Percentiles rank a stretch among this genome's conserved stretches.
phyloP scores from a whole-genome alignment of 2,888 invertebrate genomes.

The Cyclophora punctaria region DNA sequence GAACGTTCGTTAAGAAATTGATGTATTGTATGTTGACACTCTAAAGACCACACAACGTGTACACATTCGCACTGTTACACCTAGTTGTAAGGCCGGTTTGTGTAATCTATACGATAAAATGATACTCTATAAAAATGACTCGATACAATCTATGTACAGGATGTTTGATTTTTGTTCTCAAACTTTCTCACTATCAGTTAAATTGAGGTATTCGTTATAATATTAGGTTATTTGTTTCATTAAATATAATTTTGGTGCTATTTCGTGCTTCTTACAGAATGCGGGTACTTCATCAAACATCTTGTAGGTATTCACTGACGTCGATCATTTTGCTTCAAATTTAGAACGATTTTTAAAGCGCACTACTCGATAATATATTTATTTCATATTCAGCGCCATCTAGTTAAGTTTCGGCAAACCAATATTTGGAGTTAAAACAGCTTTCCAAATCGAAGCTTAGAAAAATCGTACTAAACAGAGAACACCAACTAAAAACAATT shows the following conservation, averaged over 20 bases:
- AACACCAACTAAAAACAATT: too few species aligned
- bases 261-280: slow-evolving; percentile 28
- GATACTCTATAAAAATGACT: slow-evolving; percentile 37
- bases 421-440: too few species aligned
- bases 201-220: slow-evolving; percentile 39
- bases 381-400: too few species aligned
- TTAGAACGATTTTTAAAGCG: too few species aligned
- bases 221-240: slow-evolving; percentile 22
- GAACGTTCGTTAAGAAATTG: slow-evolving; percentile 6
- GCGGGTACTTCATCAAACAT: slow-evolving; percentile 50
- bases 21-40: slow-evolving; percentile 10
- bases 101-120: slow-evolving; percentile 62
- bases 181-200: slow-evolving; percentile 40
- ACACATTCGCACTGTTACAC: slow-evolving; percentile 37
- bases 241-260: slow-evolving; percentile 29
- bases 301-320: slow-evolving; percentile 32
- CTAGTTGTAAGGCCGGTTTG: slow-evolving; percentile 64
- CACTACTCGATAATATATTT: too few species aligned
- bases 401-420: too few species aligned
- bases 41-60: slow-evolving; percentile 13
- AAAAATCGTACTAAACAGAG: too few species aligned
- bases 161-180: slow-evolving; percentile 48
- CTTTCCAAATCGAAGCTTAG: too few species aligned
- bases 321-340: too few species aligned
- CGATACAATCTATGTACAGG: slow-evolving; percentile 53